These are phyloP conservation scores for Sebastes hubbsi DNA, from an alignment of 2,797 vertebrate species.

Conservation along the genomic window DNA sequence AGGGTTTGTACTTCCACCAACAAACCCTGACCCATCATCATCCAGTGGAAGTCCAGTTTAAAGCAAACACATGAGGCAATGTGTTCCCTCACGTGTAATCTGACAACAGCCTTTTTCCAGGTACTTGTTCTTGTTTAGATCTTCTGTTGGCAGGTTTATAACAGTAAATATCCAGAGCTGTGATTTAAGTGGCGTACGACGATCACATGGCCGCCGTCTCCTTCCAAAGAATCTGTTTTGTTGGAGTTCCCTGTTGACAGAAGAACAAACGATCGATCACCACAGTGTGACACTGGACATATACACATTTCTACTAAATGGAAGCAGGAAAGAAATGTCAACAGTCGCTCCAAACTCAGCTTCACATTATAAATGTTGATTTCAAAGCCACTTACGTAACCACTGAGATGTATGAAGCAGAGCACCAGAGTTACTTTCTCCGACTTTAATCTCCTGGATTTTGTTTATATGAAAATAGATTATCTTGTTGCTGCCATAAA, in stretches of 20 bases:
- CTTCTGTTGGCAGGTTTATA: conserved; percentile 13
- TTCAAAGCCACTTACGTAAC: conserved; percentile 38
- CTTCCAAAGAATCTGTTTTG: conserved; percentile 7
- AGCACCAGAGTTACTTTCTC: neutral
- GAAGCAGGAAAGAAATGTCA: neutral
- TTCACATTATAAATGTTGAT: conserved; percentile 4
- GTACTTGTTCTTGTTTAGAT: conserved; percentile 29
- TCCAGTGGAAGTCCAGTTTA: neutral
- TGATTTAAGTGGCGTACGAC: neutral
- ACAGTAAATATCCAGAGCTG: conserved; percentile 18
- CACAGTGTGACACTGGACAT: neutral
- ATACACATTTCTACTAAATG: neutral
- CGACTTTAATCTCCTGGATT: conserved; percentile 18
- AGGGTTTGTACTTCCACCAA: conserved; percentile 30
- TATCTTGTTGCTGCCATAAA: neutral
- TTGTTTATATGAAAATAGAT: conserved; percentile 18
- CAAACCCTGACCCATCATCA: neutral
- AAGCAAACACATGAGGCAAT: conserved; percentile 45
- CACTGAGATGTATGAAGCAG: neutral
- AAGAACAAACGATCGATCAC: neutral
- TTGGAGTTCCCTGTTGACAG: neutral
- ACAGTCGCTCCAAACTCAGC: conserved; percentile 1
- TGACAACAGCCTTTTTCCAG: conserved; percentile 19
- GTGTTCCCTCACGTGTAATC: conserved; percentile 11
- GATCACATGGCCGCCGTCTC: neutral